Conservation (phyloP, 2,797 vertebrate genomes). For the Fratercula arctica region DNA sequence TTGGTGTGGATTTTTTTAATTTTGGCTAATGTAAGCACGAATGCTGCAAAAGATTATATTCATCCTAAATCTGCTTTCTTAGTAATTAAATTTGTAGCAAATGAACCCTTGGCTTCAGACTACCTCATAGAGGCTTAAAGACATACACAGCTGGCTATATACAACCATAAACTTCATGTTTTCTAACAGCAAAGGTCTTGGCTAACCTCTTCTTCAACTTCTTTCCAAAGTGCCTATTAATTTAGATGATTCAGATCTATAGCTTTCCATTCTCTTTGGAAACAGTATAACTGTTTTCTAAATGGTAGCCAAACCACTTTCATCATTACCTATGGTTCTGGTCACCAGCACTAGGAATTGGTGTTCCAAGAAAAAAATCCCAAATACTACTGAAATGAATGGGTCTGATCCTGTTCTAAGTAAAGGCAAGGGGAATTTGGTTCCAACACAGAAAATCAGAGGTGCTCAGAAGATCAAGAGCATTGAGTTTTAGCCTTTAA, state of each 20-base stretch:
- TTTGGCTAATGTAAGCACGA: neutral
- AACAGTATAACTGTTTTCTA: neutral
- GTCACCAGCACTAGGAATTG: neutral
- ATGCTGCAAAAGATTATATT: neutral
- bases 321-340: neutral
- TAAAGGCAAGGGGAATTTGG: neutral
- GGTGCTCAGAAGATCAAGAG: neutral
- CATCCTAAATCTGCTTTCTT: neutral
- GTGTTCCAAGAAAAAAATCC: neutral
- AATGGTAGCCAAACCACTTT: neutral
- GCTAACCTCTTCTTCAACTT: constrained; percentile 46
- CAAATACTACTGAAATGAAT: neutral
- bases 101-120: constrained; percentile 14
- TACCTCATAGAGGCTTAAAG: neutral
- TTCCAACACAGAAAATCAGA: neutral
- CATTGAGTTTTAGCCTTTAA: neutral
- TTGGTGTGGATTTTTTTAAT: neutral
- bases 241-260: neutral
- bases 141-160: neutral
- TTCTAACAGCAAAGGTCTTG: constrained; percentile 21
- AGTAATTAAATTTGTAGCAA: neutral
- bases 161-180: neutral
- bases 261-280: constrained; percentile 31
- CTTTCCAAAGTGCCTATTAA: constrained; percentile 1
- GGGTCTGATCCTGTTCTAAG: neutral